Base-by-base conservation (phyloP, 2,797 vertebrate species). In the Sebastes vulpes region DNA sequence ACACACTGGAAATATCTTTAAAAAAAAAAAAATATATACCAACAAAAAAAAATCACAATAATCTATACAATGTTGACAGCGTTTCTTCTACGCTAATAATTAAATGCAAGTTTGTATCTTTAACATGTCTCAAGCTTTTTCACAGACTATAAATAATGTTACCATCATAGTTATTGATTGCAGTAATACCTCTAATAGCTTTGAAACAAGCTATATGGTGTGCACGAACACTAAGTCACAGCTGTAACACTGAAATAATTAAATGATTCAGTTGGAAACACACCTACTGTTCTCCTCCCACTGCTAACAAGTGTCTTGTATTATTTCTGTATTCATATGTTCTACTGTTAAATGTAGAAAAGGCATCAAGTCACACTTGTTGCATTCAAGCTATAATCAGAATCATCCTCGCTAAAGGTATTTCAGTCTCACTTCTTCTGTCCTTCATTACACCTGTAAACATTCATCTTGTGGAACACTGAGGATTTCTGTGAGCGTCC, bases 211-310 rank as follows among this genome's bases (percentile, higher is more conserved):
- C 10, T 20, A 9, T 0, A 35, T 1, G 58, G 10, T 18, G 25
- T 29, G 5, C 28, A 35, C 31, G 11, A 31, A 46, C 26, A 63
- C 28, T 2, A 1, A 65, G 16, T 72, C 23, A 23, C 46, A 50
- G 56, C n/a, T 70, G 26, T 46, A 26, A 74, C 5, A 28, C 38
- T 70, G 18, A 75, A 77, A 82, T 46, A 12, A 54, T 64, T 14
- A 0, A 3, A 4, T 6, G 7, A 12, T 84, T 84, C 81, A 86
- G 75, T 84, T 75, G 77, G n/a, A 82, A 56, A 56, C 9, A 38
- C 20, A 6, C 1, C 25, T 23, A 4, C 11, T 65, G 21, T 20
- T 23, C 29, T 26, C 18, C 11, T 10, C 65, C 5, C 0, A 42
- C 23, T 12, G 20, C 28, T 16, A 14, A 78, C 1, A 26, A 50